Percentiles rank a stretch among this genome's conserved stretches.
phyloP scores from a whole-genome alignment of 2,113 vertebrate species.

The Crocuta crocuta region DNA sequence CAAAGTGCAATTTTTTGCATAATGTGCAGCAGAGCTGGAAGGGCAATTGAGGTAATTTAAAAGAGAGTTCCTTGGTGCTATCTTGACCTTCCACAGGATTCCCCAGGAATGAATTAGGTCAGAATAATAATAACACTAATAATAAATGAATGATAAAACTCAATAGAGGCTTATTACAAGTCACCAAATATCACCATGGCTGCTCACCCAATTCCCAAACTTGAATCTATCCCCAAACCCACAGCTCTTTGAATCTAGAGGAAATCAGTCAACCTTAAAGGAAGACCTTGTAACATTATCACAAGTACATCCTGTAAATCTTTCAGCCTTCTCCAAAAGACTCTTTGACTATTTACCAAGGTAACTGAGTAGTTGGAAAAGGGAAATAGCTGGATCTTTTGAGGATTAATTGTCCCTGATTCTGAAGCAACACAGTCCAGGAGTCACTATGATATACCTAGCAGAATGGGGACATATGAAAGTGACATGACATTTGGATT shows the following conservation, averaged over 20 bases:
- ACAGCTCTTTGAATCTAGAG: not conserved
- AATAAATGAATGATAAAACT: not conserved
- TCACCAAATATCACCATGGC: not conserved
- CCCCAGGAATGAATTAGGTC: not conserved
- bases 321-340: not conserved
- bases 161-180: not conserved
- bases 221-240: not conserved
- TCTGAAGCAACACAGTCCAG: not conserved
- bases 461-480: not conserved
- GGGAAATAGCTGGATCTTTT: not conserved
- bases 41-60: not conserved
- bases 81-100: not conserved
- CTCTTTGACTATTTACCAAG: not conserved
- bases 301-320: not conserved
- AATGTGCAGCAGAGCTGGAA: not conserved
- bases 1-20: not conserved
- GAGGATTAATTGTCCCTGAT: not conserved
- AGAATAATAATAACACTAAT: not conserved
- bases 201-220: not conserved
- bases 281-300: not conserved
- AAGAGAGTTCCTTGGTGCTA: not conserved
- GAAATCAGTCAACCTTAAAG: not conserved
- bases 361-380: not conserved
- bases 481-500: not conserved
- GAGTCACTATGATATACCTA: not conserved